Evolutionary conservation across 2,888 invertebrate genomes (phyloP), one percentile per base, ranked within the genome.

Genomic region (Lottia gigantea): DNA sequence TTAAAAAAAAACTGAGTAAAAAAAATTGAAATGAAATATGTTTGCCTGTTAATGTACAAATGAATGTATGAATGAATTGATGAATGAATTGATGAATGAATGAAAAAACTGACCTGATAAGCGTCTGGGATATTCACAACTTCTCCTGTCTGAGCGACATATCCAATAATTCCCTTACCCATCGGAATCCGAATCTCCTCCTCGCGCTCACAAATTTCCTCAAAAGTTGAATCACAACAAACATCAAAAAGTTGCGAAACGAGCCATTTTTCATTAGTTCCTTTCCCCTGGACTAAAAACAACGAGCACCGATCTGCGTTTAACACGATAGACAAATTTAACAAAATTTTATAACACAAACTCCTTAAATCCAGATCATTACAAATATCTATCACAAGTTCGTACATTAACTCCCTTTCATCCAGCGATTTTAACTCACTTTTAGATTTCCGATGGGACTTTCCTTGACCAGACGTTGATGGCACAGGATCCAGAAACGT

Each of bases 141-240:
- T 71, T 85, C 82, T 55, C 87, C 88, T 2, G 80, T 85, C 68
- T 86, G 75, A 6, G 86, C 87, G 16, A 88, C 86, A 73, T 86
- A 81, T 45, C 87, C 88, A 49, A 84, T 81, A 66, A 87, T 86
- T 19, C 87, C 88, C 31, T 80, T 82, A 12, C 87, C 88, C 81
- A 84, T 84, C 4, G 84, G 80, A 31, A 88, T 80, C 47, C 82
- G 80, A 49, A 97, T 96, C 90, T 96, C 96, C 77, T 96, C 95
- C 82, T 95, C 93, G 87, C 94, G 93, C 88, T 95, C 95, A 93
- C 95, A 95, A 46, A 83, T 78, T 89, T 96, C 96, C 87, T 95
- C 93, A 49, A 96, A 92, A 6, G 96, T 78, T 0, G 85, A 81
- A 62, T 83, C 79, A 7, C 82, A 80, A 55, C 80, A 82, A 23